These are phyloP conservation scores for Brachionus angularis DNA, from an alignment of 1,140 invertebrate genomes.

Conservation along the genomic window DNA sequence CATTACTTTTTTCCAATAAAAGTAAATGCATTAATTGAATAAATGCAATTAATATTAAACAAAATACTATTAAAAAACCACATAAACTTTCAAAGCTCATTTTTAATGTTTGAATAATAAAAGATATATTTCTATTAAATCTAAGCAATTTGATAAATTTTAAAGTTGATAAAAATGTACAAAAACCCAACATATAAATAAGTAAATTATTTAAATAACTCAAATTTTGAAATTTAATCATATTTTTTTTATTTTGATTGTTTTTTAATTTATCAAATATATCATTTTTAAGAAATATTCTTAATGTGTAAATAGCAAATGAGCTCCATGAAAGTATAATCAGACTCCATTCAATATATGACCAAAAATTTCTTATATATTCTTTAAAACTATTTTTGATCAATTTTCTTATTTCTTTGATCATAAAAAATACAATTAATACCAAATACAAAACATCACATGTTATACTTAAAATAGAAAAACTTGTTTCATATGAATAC, in stretches of 20 bases:
- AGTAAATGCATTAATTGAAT: slow-evolving; percentile 61
- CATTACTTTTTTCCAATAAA: slow-evolving; percentile 55
- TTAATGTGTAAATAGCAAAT: too few species aligned
- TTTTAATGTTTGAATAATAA: slow-evolving; percentile 54
- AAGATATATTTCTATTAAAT: slow-evolving; percentile 61
- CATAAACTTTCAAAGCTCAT: slow-evolving; percentile 51
- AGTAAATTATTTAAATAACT: slow-evolving; percentile 59
- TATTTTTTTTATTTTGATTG: slow-evolving; percentile 61
- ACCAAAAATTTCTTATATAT: too few species aligned
- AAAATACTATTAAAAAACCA: slow-evolving; percentile 56
- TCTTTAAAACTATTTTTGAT: slow-evolving; percentile 56
- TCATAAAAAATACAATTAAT: slow-evolving; percentile 42
- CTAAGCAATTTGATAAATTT: slow-evolving; percentile 61
- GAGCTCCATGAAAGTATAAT: too few species aligned
- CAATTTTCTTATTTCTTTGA: slow-evolving; percentile 52
- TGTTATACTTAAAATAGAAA: neutral
- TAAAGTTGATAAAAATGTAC: slow-evolving; percentile 60
- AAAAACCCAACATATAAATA: slow-evolving; percentile 58
- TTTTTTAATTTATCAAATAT: too few species aligned
- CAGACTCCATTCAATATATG: too few species aligned
- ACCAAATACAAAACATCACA: slow-evolving; percentile 57
- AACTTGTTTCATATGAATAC: neutral
- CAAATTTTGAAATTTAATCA: slow-evolving; percentile 61
- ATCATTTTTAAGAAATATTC: too few species aligned
- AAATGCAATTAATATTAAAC: slow-evolving; percentile 56